These are phyloP conservation scores for Eupsittula cactorum DNA, from an alignment of 2,113 vertebrate species.

Conservation along the genomic window DNA sequence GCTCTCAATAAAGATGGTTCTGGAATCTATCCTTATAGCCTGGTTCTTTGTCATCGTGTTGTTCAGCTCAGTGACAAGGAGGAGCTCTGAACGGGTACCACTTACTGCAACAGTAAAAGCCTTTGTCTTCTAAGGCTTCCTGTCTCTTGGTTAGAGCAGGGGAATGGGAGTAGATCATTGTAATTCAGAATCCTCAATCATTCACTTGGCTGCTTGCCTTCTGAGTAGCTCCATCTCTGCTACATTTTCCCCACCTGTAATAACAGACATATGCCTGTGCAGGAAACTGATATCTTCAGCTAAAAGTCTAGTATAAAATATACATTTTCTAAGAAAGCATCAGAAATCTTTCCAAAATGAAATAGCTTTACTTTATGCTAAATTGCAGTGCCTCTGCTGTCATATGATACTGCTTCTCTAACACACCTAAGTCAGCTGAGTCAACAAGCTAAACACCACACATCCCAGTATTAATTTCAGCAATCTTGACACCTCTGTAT, in stretches of 20 bases:
- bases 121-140: background rate
- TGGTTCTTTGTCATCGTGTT: background rate
- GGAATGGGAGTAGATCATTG: background rate
- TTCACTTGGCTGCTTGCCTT: background rate
- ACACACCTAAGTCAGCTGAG: constrained; percentile 36
- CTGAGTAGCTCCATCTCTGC: background rate
- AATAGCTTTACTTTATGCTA: background rate
- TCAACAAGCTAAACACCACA: constrained; percentile 11
- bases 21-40: background rate
- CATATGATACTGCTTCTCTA: background rate
- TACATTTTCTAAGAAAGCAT: background rate
- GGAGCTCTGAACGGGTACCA: background rate
- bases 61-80: background rate
- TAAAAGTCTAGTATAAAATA: constrained; percentile 24
- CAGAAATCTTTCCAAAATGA: background rate
- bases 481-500: constrained; percentile 39
- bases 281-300: constrained; percentile 23
- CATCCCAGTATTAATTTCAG: constrained; percentile 39
- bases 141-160: background rate
- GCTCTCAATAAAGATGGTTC: background rate
- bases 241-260: background rate
- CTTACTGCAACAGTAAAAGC: background rate
- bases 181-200: background rate
- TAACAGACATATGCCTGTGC: background rate
- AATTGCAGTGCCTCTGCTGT: background rate